phyloP scores from a whole-genome alignment of 2,797 vertebrate genomes.

The Nyctalus aviator region DNA sequence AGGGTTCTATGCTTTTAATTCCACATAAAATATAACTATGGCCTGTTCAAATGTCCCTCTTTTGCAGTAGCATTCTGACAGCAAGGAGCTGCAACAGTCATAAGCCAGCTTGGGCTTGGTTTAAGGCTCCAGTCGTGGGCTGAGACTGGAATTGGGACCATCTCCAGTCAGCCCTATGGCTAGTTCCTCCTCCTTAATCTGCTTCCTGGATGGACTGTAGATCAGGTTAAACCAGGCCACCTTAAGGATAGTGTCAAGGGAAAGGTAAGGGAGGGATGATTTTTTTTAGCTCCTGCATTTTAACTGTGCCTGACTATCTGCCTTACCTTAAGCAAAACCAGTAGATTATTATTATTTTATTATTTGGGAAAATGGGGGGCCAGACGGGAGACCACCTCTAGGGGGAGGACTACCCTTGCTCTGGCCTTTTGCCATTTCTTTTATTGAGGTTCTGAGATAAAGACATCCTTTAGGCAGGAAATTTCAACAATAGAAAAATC shows the following conservation, averaged over 20 bases:
- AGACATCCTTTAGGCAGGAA: too few relatives aligned
- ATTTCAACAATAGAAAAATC: too few relatives aligned
- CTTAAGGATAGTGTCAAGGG: conserved; percentile 18
- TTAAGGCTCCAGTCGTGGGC: conserved; percentile 6
- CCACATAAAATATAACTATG: not conserved
- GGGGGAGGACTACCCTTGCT: too few relatives aligned
- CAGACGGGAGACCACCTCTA: too few relatives aligned
- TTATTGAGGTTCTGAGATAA: too few relatives aligned
- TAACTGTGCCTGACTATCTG: not conserved
- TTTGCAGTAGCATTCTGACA: not conserved
- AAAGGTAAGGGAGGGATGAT: not conserved
- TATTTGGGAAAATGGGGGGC: too few relatives aligned
- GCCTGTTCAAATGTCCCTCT: not conserved
- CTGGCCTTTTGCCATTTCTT: too few relatives aligned
- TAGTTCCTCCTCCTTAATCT: conserved; percentile 13
- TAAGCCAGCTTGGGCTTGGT: not conserved
- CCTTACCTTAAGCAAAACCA: conserved; percentile 46
- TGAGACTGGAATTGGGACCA: not conserved
- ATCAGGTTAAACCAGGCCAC: not conserved
- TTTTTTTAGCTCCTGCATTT: conserved; percentile 46
- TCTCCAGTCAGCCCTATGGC: not conserved
- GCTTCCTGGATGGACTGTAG: not conserved
- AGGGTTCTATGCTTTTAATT: not conserved
- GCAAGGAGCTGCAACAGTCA: not conserved
- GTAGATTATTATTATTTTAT: not conserved